Percentiles rank a stretch among this genome's conserved stretches.
Evolutionary conservation across 1,140 invertebrate species (phyloP).

Genomic region (Bombus confusus): DNA sequence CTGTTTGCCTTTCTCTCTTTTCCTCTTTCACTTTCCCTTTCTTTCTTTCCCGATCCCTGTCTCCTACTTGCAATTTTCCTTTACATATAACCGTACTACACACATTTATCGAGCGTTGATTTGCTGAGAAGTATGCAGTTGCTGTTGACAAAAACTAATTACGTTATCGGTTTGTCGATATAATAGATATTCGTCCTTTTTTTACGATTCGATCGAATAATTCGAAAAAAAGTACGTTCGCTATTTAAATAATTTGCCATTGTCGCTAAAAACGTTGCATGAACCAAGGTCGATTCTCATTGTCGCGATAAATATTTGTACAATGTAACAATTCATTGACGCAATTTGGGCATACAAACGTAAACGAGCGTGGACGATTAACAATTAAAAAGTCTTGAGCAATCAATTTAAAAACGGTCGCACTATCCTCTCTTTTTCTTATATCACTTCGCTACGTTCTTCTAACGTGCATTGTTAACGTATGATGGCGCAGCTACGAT

Average conservation of each 20-base stretch:
- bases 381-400: not conserved
- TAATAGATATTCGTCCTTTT: not conserved
- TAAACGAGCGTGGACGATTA: constrained; percentile 5
- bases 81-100: not conserved
- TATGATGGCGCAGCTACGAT: not conserved
- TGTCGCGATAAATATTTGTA: constrained; percentile 15
- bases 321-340: constrained; percentile 19
- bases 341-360: constrained; percentile 5
- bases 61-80: not conserved
- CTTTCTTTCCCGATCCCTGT: not conserved
- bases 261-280: not conserved
- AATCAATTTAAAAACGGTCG: not conserved
- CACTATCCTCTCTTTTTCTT: too few relatives aligned
- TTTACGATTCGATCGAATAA: not conserved
- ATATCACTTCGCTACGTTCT: not conserved
- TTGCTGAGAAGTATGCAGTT: constrained; percentile 39
- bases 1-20: not conserved
- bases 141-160: not conserved
- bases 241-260: not conserved
- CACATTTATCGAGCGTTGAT: not conserved
- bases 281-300: not conserved
- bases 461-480: not conserved
- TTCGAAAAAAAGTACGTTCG: not conserved
- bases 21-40: too few relatives aligned
- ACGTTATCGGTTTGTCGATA: not conserved